A percentile compares a stretch with the other conserved stretches of the same genome.
phyloP scores from a whole-genome alignment of 2,888 invertebrate species.

The Latheticus oryzae region DNA sequence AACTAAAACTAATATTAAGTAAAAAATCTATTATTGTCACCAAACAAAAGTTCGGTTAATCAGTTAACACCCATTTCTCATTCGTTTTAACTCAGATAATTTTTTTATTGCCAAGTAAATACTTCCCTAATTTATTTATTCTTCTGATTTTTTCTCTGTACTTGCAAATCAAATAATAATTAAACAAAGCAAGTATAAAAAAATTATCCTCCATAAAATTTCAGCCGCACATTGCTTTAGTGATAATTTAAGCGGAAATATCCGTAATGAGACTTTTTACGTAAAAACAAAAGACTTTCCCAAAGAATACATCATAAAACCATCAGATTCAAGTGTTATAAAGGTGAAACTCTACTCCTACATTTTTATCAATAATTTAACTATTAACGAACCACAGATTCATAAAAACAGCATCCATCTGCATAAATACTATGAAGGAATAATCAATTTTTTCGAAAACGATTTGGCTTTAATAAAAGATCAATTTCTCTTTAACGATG shows the following conservation, averaged over 20 bases:
- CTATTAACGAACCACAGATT: conserved; percentile 10
- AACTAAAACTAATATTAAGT: no score
- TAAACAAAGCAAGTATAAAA: background rate
- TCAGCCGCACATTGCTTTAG: conserved; percentile 37
- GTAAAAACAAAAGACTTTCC: conserved; percentile 3
- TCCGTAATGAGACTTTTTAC: conserved; percentile 25
- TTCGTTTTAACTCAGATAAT: no score
- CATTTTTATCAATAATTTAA: background rate
- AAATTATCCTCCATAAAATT: conserved; percentile 5
- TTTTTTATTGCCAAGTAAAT: no score
- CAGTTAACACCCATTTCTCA: no score
- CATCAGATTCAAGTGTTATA: background rate
- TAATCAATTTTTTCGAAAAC: conserved; percentile 1
- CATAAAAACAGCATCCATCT: conserved; percentile 9
- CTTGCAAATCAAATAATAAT: no score
- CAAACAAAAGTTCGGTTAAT: no score
- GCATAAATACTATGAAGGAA: conserved; percentile 22
- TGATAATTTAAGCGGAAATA: conserved; percentile 6
- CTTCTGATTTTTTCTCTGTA: no score
- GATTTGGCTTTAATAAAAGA: conserved; percentile 28
- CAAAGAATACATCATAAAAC: conserved; percentile 7
- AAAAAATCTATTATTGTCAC: no score
- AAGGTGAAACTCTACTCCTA: no score
- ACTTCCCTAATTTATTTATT: no score
- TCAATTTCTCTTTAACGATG: conserved; percentile 17